Percentiles rank a stretch among this genome's conserved stretches.
phyloP scores from a whole-genome alignment of 2,797 vertebrate genomes.

The Galaxias olidus region DNA sequence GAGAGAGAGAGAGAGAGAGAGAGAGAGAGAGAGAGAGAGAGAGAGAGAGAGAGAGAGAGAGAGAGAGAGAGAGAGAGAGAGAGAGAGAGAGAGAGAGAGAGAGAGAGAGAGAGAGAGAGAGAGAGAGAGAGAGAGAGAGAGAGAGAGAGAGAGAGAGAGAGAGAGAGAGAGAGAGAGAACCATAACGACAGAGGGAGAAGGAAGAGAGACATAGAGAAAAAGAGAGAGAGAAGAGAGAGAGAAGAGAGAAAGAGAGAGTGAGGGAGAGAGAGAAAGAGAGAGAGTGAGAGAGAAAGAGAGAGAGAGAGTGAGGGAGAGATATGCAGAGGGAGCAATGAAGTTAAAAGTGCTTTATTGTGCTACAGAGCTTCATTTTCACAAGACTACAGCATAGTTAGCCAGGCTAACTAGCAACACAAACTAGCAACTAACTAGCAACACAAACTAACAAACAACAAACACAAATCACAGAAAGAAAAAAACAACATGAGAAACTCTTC shows the following conservation, averaged over 20 bases:
- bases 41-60: too few relatives aligned
- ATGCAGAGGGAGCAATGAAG: neutral
- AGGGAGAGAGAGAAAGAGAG: neutral
- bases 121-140: neutral
- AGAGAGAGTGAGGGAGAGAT: neutral
- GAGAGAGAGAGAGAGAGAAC: neutral
- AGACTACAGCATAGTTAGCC: too few relatives aligned
- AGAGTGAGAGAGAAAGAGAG: neutral
- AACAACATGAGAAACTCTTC: too few relatives aligned
- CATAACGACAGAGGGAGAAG: neutral
- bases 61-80: too few relatives aligned
- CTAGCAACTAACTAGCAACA: too few relatives aligned
- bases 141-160: neutral
- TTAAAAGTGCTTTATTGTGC: too few relatives aligned
- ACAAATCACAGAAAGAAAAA: too few relatives aligned
- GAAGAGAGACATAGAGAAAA: neutral
- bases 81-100: neutral
- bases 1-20: neutral
- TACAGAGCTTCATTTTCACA: too few relatives aligned
- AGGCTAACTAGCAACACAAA: too few relatives aligned
- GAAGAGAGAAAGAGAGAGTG: neutral
- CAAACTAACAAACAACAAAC: too few relatives aligned
- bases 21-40: neutral
- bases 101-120: neutral
- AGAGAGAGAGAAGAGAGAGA: neutral